Base-by-base conservation (phyloP, 2,113 vertebrate genomes). In the Nothobranchius furzeri region DNA sequence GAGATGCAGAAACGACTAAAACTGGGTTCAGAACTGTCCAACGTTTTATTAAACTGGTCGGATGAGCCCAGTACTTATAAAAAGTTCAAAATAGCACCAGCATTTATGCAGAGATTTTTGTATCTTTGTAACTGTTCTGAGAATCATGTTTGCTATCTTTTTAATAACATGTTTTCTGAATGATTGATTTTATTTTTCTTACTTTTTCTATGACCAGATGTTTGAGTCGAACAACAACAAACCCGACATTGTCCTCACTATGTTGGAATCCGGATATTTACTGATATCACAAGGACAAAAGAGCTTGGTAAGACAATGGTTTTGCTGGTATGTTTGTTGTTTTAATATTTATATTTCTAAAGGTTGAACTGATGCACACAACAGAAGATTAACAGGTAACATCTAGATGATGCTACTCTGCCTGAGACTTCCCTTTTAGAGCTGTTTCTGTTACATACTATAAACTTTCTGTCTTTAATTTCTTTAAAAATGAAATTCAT, bases 221-320 rank as follows among this genome's bases (percentile, higher is more conserved):
- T 94, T 93, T 86, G 93, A 96, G 57, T 88, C 93, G 61, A 90
- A 24, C 68, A 85, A 83, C 64, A 89, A 92, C 47, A 90, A 92
- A 43, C 93, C 92, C 6, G 50, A 70, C 52, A 88, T 98, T 52
- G 40, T 90, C 73, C 84, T 97, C 53, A 94, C 85, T 14, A 89
- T 98, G 46, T 85, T 96, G 73, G 87, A 92, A 43, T 93, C 94
- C 46, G 95, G 95, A 64, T 94, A 95, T 88, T 92, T 98, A 85
- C 90, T 98, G 68, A 90, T 96, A 76, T 89, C 93, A 12, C 95
- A 93, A 81, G 94, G 92, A 51, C 76, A 92, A 52, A 91, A 93
- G n/a, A 87, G 95, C 14, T 81, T 98, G 94, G 96, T 98, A 93
- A 88, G 95, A 51, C 13, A 11, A 58, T 49, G 4, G 30, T 30